phyloP scores from a whole-genome alignment of 2,888 invertebrate species.

The Acrobasis repandana region DNA sequence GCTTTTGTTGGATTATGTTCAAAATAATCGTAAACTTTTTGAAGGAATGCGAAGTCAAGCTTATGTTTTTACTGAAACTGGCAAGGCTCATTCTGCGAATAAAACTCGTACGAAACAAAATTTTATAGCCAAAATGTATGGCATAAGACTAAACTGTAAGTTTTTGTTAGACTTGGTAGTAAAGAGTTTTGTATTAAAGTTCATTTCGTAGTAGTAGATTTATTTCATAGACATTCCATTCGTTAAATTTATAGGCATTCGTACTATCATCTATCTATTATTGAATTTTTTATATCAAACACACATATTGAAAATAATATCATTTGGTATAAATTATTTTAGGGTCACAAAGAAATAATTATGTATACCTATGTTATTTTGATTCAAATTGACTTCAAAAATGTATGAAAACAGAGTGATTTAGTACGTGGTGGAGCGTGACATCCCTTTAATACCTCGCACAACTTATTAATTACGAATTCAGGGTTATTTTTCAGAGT shows the following conservation, averaged over 20 bases:
- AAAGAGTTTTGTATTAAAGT: no score
- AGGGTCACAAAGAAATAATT: no score
- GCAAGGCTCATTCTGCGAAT: neutral
- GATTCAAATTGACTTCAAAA: neutral
- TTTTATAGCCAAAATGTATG: no score
- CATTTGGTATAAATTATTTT: no score
- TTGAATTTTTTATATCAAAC: no score
- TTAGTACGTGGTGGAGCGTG: neutral
- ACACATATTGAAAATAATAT: no score
- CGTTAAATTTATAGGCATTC: no score
- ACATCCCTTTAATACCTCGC: neutral
- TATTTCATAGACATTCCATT: no score
- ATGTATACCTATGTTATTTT: neutral
- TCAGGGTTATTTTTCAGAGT: constrained; percentile 38
- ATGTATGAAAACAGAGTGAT: neutral
- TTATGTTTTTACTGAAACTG: neutral
- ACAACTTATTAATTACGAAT: constrained; percentile 39
- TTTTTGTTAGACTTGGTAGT: no score
- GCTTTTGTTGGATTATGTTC: constrained; percentile 25
- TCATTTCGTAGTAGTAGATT: no score
- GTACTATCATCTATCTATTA: no score
- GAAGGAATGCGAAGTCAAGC: neutral
- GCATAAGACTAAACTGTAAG: no score
- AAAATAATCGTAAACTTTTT: neutral
- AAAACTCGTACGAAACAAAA: neutral